Percentiles rank a stretch among this genome's conserved stretches.
Evolutionary conservation across 2,888 invertebrate species (phyloP).

Genomic region (Liopterus haemorrhoidalis): DNA sequence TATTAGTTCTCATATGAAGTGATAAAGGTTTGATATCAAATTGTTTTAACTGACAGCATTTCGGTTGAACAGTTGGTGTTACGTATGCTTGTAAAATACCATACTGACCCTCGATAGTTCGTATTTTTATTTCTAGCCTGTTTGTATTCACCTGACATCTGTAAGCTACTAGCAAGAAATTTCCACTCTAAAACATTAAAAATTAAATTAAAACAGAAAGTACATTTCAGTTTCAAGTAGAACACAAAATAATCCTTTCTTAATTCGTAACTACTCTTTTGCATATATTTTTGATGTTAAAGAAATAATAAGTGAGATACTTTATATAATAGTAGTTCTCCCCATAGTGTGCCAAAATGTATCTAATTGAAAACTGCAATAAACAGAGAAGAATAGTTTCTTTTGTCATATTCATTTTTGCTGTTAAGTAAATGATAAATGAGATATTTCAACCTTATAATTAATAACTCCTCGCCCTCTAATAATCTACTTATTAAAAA

Average conservation of each 20-base stretch:
- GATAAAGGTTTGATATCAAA: constrained; percentile 72
- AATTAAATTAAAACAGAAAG: not conserved
- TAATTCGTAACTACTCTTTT: not conserved
- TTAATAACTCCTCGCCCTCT: too few species aligned
- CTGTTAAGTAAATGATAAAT: too few species aligned
- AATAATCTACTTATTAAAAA: too few species aligned
- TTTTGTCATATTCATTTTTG: too few species aligned
- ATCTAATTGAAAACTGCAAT: too few species aligned
- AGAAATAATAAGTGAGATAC: too few species aligned
- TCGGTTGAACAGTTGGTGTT: constrained; percentile 72
- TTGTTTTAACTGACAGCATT: constrained; percentile 64
- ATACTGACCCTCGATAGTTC: constrained; percentile 71
- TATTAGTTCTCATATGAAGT: constrained; percentile 65
- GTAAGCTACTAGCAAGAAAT: constrained; percentile 76
- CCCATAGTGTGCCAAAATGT: too few species aligned
- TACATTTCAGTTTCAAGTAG: constrained; percentile 1
- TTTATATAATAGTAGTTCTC: too few species aligned
- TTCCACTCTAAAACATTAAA: constrained; percentile 51
- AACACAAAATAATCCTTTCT: not conserved
- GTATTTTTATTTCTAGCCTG: constrained; percentile 77
- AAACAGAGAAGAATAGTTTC: too few species aligned
- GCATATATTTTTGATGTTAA: too few species aligned
- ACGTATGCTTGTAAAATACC: constrained; percentile 70
- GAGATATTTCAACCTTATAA: too few species aligned
- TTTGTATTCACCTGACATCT: constrained; percentile 91